These are phyloP conservation scores for Parazoanthus atlanticus DNA, from an alignment of 92 coral and sea anemone genomes.

Conservation along the genomic window DNA sequence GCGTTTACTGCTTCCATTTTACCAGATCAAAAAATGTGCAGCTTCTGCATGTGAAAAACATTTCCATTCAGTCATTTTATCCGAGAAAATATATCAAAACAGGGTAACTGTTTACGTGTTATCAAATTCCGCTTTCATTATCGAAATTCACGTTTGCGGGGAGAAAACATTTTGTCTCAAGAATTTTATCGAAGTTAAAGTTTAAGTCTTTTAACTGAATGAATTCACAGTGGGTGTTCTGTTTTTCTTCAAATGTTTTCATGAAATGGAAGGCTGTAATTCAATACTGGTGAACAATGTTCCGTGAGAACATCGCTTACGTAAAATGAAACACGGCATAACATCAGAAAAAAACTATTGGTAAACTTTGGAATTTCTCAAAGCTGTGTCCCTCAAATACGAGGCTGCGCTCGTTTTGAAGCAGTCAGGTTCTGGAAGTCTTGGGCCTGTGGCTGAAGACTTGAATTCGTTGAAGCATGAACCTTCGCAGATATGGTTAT, in stretches of 20 bases:
- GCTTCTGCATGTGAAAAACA: not conserved
- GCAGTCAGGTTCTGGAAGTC: conserved; percentile 6
- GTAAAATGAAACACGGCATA: not conserved
- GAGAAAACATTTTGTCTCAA: not conserved
- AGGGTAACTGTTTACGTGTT: no score
- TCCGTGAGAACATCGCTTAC: not conserved
- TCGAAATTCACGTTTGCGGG: not conserved
- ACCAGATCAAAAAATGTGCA: not conserved
- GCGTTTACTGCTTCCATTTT: not conserved
- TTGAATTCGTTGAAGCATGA: not conserved
- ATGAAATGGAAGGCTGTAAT: not conserved
- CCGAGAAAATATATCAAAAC: not conserved
- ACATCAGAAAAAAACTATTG: not conserved
- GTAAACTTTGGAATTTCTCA: conserved; percentile 4
- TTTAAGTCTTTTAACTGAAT: not conserved
- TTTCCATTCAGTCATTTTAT: not conserved
- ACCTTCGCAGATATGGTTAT: not conserved
- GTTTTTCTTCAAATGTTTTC: not conserved
- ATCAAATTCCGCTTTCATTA: not conserved
- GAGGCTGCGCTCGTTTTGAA: conserved; percentile 29
- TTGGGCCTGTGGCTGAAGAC: conserved; percentile 11
- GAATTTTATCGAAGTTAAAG: not conserved
- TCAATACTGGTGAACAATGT: not conserved
- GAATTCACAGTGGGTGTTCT: not conserved
- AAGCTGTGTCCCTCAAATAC: conserved; percentile 10